Evolutionary conservation across 2,113 vertebrate genomes (phyloP).

Genomic region (Geococcyx californianus): DNA sequence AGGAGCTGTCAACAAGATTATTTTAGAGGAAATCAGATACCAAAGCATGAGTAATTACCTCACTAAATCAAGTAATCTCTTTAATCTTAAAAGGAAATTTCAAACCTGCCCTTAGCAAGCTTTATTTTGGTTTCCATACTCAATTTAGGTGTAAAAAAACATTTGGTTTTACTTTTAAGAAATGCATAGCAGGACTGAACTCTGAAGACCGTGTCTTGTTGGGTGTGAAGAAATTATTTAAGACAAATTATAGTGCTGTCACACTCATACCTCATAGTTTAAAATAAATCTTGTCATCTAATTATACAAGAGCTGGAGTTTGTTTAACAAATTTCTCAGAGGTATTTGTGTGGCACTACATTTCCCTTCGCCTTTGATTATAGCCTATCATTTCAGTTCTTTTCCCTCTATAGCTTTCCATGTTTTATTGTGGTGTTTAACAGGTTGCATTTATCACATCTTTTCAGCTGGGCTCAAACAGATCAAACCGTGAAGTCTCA

Average conservation of each 20-base stretch:
- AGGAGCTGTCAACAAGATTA: slow-evolving; percentile 40
- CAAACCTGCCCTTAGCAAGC: slow-evolving; percentile 43
- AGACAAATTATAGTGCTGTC: slow-evolving; percentile 76
- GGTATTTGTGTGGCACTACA: slow-evolving; percentile 10
- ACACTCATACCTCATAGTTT: slow-evolving; percentile 66
- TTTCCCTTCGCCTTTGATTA: slow-evolving; percentile 41
- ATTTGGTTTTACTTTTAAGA: slow-evolving; percentile 52
- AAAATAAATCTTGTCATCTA: slow-evolving; percentile 78
- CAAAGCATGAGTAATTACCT: slow-evolving; percentile 69
- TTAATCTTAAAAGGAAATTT: slow-evolving; percentile 63
- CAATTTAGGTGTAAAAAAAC: slow-evolving; percentile 57
- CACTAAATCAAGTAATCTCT: slow-evolving; percentile 40
- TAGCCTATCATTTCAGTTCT: neutral
- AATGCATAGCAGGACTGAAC: slow-evolving; percentile 38
- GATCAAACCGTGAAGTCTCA: neutral
- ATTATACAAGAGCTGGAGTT: slow-evolving; percentile 68
- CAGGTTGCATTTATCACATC: slow-evolving; percentile 53
- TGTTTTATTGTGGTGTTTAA: neutral
- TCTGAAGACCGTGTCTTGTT: slow-evolving; percentile 43
- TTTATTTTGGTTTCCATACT: slow-evolving; percentile 47
- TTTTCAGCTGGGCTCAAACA: slow-evolving; percentile 27
- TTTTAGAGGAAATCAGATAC: slow-evolving; percentile 52
- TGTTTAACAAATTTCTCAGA: slow-evolving; percentile 74
- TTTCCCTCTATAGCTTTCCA: neutral
- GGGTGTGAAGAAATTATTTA: slow-evolving; percentile 71